Percentiles rank a stretch among this genome's conserved stretches.
phyloP scores from a whole-genome alignment of 2,888 invertebrate species.

The Rugalucina vietnamica region DNA sequence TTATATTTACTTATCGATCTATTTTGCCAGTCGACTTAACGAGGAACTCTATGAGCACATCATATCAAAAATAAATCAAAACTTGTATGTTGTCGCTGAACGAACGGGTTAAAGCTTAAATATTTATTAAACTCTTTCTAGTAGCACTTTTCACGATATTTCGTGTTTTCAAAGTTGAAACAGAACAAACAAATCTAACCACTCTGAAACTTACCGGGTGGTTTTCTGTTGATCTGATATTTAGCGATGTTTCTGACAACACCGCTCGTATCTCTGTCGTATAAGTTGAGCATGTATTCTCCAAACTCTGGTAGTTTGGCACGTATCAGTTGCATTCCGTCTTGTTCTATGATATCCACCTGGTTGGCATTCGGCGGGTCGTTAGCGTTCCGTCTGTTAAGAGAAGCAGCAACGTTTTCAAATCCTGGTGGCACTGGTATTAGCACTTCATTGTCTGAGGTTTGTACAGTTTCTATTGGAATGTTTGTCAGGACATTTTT shows the following conservation, averaged over 20 bases:
- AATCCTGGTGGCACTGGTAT: slow-evolving; percentile 75
- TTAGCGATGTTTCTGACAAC: slow-evolving; percentile 73
- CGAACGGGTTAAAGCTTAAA: too few species aligned
- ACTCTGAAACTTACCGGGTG: slow-evolving; percentile 68
- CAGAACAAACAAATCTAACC: too few species aligned
- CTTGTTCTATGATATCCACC: slow-evolving; percentile 70
- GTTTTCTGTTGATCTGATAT: slow-evolving; percentile 77
- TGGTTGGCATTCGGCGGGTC: slow-evolving; percentile 70
- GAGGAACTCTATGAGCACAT: too few species aligned
- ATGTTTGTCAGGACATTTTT: slow-evolving; percentile 65
- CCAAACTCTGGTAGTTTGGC: slow-evolving; percentile 77
- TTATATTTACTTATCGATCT: too few species aligned
- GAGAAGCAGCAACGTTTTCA: slow-evolving; percentile 73
- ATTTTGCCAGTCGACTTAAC: too few species aligned
- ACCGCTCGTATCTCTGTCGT: slow-evolving; percentile 67
- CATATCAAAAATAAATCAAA: too few species aligned
- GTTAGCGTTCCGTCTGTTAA: slow-evolving; percentile 77
- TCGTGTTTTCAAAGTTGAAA: too few species aligned
- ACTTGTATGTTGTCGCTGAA: too few species aligned
- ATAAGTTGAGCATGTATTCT: slow-evolving; percentile 79
- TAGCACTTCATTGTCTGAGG: slow-evolving; percentile 76
- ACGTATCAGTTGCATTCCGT: slow-evolving; percentile 71
- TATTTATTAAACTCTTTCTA: too few species aligned
- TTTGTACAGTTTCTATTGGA: slow-evolving; percentile 76
- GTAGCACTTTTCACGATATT: too few species aligned